A percentile compares a stretch with the other conserved stretches of the same genome.
Conservation (phyloP, 2,113 vertebrate species). For the Zosterops borbonicus region DNA sequence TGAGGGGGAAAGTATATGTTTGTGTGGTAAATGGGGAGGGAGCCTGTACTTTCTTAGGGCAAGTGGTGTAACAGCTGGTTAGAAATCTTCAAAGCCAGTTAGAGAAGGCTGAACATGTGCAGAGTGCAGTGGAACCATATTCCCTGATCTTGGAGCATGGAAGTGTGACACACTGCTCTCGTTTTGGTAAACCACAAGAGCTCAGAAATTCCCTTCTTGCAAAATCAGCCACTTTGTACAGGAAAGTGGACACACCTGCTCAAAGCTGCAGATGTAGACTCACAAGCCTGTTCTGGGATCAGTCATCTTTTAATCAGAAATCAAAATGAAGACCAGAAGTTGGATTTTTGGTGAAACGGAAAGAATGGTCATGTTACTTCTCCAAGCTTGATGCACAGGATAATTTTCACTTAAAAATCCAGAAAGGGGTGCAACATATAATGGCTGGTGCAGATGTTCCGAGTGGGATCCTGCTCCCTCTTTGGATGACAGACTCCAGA, state of each 20-base stretch:
- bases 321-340: background rate
- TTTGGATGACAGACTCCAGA: background rate
- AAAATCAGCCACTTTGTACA: background rate
- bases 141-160: background rate
- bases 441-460: conserved; percentile 12
- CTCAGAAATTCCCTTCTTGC: background rate
- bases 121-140: background rate
- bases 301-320: background rate
- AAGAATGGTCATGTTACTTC: background rate
- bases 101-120: background rate
- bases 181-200: background rate
- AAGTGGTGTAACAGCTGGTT: conserved; percentile 7
- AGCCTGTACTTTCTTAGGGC: background rate
- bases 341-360: background rate
- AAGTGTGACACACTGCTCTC: background rate
- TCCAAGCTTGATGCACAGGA: background rate
- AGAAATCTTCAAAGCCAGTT: background rate
- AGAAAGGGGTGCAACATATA: background rate
- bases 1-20: background rate
- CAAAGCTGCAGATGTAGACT: background rate
- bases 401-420: background rate
- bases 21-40: background rate
- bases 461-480: background rate
- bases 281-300: background rate
- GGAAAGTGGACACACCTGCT: background rate